Base-by-base conservation (phyloP, 2,888 invertebrate species). In the Maniola hyperantus region DNA sequence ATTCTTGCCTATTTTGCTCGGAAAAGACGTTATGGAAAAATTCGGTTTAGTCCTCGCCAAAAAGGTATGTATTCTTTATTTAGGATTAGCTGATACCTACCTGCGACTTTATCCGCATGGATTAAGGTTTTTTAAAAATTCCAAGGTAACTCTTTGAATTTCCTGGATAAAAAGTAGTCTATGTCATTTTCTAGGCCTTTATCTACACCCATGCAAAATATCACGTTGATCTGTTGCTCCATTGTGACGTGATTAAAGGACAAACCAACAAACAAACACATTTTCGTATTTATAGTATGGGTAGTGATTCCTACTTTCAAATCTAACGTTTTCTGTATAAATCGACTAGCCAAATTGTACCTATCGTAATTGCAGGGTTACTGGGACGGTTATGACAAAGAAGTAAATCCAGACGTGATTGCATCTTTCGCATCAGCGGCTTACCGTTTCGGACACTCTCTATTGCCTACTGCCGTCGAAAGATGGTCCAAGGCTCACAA, bases 401-500 rank as follows among this genome's bases (percentile, higher is more conserved):
- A 94, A 70, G 96, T 98, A 0, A 98, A 98, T 87, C 97, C 98
- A 0, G 96, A 96, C 73, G 97, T 98, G 34, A 95, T 98, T 72
- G 97, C 97, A 69, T 96, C 97, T 4, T 98, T 98, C 82, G 96
- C 97, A n/a, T 95, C 97, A 13, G 98, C 98, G 54, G 98, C 98
- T 11, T 98, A 97, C 88, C 94, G 98, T 77, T 98, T 98, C 77
- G 98, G 98, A 0, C 98, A 98, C 83, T 98, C 98, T 0, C 88
- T 98, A 18, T 85, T 98, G 70, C 98, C 98, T 10, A 97, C 97
- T 1, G 97, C 97, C 33, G 96, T 98, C 5, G 98, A 98, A 85
- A 94, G 98, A 81, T 98, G 98, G 97, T 98, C 97, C 65, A 98
- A 98, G 89, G 97, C 97, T 33, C 98, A 98, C 84, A 98, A 98